Evolutionary conservation across 2,888 invertebrate genomes (phyloP).

Genomic region (Gastrophysa polygoni): DNA sequence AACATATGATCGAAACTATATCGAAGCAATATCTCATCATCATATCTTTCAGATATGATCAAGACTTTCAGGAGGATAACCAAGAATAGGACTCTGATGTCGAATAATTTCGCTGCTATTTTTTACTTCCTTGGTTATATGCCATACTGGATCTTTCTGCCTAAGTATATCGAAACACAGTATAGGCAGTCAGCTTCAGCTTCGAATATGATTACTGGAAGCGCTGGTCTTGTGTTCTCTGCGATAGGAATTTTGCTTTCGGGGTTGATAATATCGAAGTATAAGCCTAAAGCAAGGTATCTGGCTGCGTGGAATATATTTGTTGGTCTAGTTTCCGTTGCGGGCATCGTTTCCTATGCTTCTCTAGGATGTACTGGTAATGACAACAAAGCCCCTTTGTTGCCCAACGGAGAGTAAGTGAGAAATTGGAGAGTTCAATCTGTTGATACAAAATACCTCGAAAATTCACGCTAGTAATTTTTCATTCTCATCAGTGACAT

Average conservation of each 20-base stretch:
- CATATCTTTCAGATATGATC: conserved; percentile 63
- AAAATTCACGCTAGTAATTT: not conserved
- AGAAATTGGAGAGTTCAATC: not conserved
- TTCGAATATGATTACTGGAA: conserved; percentile 77
- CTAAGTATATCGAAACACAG: conserved; percentile 84
- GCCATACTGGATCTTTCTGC: conserved; percentile 81
- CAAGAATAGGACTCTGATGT: conserved; percentile 71
- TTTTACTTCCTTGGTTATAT: conserved; percentile 75
- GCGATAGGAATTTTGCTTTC: conserved; percentile 72
- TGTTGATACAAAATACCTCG: too few species aligned
- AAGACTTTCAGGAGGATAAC: conserved; percentile 67
- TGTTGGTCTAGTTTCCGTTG: conserved; percentile 67
- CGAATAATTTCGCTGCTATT: conserved; percentile 74
- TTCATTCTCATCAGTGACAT: not conserved
- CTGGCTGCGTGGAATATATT: conserved; percentile 74
- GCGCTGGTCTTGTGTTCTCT: conserved; percentile 71
- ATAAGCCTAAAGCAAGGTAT: conserved; percentile 69
- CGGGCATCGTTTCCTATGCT: conserved; percentile 69
- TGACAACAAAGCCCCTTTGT: conserved; percentile 60
- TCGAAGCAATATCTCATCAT: too few species aligned
- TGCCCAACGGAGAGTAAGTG: conserved; percentile 55
- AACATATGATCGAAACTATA: conserved; percentile 42
- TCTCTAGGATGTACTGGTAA: conserved; percentile 71
- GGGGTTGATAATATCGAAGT: conserved; percentile 69
- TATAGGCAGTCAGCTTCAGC: conserved; percentile 77